These are phyloP conservation scores for Sibirionetta formosa DNA, from an alignment of 2,797 vertebrate species.

Conservation along the genomic window DNA sequence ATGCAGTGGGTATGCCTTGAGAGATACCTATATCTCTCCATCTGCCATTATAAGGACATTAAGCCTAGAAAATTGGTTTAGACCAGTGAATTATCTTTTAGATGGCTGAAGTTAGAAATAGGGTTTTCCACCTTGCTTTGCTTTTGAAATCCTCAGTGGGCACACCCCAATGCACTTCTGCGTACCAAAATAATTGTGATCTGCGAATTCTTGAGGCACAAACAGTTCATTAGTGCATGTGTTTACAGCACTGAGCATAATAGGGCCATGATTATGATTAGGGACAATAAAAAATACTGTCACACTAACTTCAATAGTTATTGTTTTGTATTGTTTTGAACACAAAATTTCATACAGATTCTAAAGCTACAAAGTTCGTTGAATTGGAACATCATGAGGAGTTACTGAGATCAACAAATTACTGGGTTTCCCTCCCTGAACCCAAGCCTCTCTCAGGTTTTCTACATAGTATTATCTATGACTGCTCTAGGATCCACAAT, in stretches of 20 bases:
- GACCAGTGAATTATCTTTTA: neutral
- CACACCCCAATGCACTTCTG: neutral
- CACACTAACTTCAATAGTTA: neutral
- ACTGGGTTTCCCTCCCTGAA: neutral
- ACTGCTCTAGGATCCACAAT: neutral
- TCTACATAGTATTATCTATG: neutral
- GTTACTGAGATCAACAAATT: neutral
- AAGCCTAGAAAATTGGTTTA: neutral
- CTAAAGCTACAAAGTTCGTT: neutral
- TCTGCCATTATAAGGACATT: accelerated
- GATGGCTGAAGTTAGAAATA: neutral
- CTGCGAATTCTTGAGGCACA: neutral
- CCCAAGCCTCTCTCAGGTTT: neutral
- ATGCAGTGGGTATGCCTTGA: neutral
- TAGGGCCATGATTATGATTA: accelerated
- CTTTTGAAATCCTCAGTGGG: neutral
- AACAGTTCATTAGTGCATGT: neutral
- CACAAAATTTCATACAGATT: neutral
- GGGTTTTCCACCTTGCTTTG: neutral
- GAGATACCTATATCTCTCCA: neutral
- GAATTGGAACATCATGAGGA: neutral
- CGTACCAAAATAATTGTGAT: neutral
- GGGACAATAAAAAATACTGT: neutral
- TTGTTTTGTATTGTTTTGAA: neutral
- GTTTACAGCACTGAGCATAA: neutral